Evolutionary conservation across 1,140 invertebrate genomes (phyloP).

Genomic region (Acromyrmex heyeri): DNA sequence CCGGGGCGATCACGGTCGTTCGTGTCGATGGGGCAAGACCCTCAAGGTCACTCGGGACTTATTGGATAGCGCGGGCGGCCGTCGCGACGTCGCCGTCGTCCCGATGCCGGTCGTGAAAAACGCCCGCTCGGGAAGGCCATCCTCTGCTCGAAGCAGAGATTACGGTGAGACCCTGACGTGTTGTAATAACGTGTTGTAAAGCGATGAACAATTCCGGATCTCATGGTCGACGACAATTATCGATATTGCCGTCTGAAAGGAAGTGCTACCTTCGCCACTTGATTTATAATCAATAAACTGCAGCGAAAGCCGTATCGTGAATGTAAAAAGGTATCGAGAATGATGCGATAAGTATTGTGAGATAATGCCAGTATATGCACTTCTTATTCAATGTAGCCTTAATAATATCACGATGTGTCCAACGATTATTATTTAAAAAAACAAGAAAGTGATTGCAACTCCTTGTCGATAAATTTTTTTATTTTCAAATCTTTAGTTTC

Average conservation of each 20-base stretch:
- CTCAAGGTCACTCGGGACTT: slow-evolving; percentile 73
- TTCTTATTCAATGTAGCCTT: neutral
- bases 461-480: neutral
- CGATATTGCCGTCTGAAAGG: neutral
- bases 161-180: slow-evolving; percentile 32
- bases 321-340: neutral
- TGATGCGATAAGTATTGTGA: neutral
- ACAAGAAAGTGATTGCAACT: neutral
- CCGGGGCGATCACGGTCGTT: slow-evolving; percentile 76
- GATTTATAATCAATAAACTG: neutral
- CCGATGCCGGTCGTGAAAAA: slow-evolving; percentile 56
- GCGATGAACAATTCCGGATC: neutral
- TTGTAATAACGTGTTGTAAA: slow-evolving; percentile 16
- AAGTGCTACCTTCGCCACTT: neutral
- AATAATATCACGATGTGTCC: neutral
- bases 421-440: neutral
- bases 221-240: slow-evolving; percentile 19
- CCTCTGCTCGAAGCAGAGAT: slow-evolving; percentile 18
- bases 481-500: neutral
- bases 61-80: slow-evolving; percentile 32
- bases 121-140: slow-evolving; percentile 27
- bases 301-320: neutral
- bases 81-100: slow-evolving; percentile 30
- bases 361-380: no score
- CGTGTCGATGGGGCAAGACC: slow-evolving; percentile 75